Conservation (phyloP, 2,888 invertebrate species). For the Ceramica pisi region DNA sequence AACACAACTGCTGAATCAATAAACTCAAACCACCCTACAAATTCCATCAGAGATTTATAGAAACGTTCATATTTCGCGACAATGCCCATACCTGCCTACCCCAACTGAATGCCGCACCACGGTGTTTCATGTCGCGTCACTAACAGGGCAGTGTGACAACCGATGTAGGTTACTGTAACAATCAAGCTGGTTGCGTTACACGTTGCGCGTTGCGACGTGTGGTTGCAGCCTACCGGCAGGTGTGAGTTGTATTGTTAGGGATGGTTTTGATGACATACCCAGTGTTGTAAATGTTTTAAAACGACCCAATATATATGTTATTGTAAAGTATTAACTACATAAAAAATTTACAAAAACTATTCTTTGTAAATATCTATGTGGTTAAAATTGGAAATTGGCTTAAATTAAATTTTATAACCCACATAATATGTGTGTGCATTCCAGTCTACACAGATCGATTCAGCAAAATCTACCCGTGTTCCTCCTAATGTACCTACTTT, state of each 20-base stretch:
- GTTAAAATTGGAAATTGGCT: not conserved
- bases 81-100: constrained; percentile 27
- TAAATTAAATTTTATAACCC: not conserved
- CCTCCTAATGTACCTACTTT: no score
- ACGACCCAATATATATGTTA: no score
- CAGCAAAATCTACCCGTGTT: not conserved
- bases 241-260: constrained; percentile 31
- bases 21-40: not conserved
- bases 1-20: not conserved
- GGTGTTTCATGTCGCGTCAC: constrained; percentile 36
- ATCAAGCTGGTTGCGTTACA: not conserved
- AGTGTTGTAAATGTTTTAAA: not conserved
- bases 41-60: constrained; percentile 1
- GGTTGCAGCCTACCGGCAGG: not conserved
- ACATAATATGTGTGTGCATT: not conserved
- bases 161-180: constrained; percentile 56
- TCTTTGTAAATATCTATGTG: not conserved
- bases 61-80: constrained; percentile 5
- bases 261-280: constrained; percentile 14
- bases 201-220: constrained; percentile 12
- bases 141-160: constrained; percentile 50
- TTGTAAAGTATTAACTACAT: not conserved
- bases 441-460: not conserved
- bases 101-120: constrained; percentile 30
- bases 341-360: no score